phyloP scores from a whole-genome alignment of 2,797 vertebrate genomes.

The Potorous gilbertii region DNA sequence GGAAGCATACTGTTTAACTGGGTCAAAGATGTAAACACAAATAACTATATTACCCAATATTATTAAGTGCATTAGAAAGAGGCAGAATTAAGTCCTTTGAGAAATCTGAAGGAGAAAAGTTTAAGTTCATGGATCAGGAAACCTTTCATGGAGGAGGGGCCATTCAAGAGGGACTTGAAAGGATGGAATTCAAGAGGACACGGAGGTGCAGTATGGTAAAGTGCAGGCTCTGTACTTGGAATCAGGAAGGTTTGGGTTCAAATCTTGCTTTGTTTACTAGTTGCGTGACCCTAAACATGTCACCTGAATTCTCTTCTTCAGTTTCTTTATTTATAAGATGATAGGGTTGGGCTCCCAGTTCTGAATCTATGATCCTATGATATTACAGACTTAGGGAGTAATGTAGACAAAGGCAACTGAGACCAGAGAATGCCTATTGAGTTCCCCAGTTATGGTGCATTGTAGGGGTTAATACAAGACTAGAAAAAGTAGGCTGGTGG shows the following conservation, averaged over 20 bases:
- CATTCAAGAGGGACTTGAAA: not conserved
- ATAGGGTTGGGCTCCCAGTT: not conserved
- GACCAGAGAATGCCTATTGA: not conserved
- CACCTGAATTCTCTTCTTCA: not conserved
- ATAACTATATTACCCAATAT: not conserved
- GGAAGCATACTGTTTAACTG: not conserved
- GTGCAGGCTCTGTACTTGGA: not conserved
- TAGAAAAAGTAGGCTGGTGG: not conserved
- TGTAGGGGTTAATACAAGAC: not conserved
- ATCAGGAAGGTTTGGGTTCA: not conserved
- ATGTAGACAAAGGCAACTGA: not conserved
- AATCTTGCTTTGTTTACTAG: not conserved
- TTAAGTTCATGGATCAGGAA: not conserved
- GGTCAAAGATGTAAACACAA: not conserved
- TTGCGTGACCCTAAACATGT: not conserved
- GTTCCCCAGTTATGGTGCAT: not conserved
- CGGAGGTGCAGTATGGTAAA: too few species aligned
- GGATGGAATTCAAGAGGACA: not conserved
- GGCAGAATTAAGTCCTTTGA: not conserved
- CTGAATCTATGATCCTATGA: not conserved
- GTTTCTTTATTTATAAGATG: not conserved
- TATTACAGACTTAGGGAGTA: not conserved
- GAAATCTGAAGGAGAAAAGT: not conserved
- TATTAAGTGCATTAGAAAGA: not conserved
- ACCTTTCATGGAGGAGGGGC: not conserved